These are phyloP conservation scores for Dolomedes plantarius DNA, from an alignment of 2,888 invertebrate genomes.

Conservation along the genomic window DNA sequence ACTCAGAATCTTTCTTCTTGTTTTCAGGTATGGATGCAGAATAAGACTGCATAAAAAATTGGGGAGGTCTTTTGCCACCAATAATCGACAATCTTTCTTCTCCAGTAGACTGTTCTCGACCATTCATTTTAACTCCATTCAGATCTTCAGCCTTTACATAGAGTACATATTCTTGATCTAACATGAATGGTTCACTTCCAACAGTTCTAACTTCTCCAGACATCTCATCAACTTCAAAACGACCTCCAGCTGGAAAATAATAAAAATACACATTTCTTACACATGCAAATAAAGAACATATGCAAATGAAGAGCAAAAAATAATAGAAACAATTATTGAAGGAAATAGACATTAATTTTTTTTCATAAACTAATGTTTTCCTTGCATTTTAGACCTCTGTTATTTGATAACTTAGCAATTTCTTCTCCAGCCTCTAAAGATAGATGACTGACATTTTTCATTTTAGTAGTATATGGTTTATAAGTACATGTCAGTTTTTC, in stretches of 20 bases:
- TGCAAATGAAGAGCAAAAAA: too few relatives aligned
- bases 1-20: slow-evolving; percentile 97
- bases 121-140: slow-evolving; percentile 92
- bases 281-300: neutral
- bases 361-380: too few relatives aligned
- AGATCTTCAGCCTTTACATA: slow-evolving; percentile 97
- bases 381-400: too few relatives aligned
- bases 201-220: slow-evolving; percentile 94
- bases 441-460: too few relatives aligned
- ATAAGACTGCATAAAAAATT: slow-evolving; percentile 96
- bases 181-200: slow-evolving; percentile 92
- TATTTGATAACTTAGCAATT: too few relatives aligned
- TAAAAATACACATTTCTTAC: too few relatives aligned
- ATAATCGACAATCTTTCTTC: slow-evolving; percentile 94
- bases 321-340: too few relatives aligned
- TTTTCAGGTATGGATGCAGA: slow-evolving; percentile 97
- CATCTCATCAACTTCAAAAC: slow-evolving; percentile 90
- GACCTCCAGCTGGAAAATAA: slow-evolving; percentile 79
- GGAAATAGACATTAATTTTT: too few relatives aligned
- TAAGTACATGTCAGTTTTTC: too few relatives aligned
- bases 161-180: slow-evolving; percentile 96
- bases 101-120: slow-evolving; percentile 90
- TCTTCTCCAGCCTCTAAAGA: too few relatives aligned
- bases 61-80: slow-evolving; percentile 96
- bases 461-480: too few relatives aligned